A percentile compares a stretch with the other conserved stretches of the same genome.
Conservation (phyloP, 1,140 invertebrate species). For the Habropoda laboriosa region DNA sequence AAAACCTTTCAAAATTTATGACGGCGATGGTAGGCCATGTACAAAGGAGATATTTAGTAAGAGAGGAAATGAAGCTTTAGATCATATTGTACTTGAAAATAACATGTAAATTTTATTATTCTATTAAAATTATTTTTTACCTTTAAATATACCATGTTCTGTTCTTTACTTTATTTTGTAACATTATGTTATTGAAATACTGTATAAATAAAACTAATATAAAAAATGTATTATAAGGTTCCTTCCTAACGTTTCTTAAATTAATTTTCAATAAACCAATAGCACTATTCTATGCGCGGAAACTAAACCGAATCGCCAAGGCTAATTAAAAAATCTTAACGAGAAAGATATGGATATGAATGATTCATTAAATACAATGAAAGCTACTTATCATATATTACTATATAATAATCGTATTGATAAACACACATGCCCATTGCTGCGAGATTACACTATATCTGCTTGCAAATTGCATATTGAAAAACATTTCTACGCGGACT, state of each 20-base stretch:
- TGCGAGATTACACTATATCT: constrained; percentile 1
- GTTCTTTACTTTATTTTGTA: neutral
- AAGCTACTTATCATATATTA: neutral
- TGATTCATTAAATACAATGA: neutral
- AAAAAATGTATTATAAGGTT: too few relatives aligned
- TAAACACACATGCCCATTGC: neutral
- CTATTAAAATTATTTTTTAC: constrained; percentile 1
- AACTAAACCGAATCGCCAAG: neutral
- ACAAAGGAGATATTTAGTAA: neutral
- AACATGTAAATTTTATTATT: neutral
- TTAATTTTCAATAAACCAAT: too few relatives aligned
- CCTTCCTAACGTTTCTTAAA: too few relatives aligned
- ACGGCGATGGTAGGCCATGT: constrained; percentile 16
- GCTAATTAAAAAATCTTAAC: neutral
- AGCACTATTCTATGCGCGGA: too few relatives aligned
- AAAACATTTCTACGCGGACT: constrained; percentile 5
- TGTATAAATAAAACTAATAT: too few relatives aligned
- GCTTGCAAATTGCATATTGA: constrained; percentile 39
- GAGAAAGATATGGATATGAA: neutral
- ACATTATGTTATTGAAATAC: too few relatives aligned
- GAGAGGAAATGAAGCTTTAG: neutral
- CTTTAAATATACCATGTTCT: neutral
- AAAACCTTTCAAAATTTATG: constrained; percentile 45
- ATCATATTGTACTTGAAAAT: neutral
- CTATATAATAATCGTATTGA: neutral